Conservation (phyloP, 2,888 invertebrate genomes). For the Catonia carolina region DNA sequence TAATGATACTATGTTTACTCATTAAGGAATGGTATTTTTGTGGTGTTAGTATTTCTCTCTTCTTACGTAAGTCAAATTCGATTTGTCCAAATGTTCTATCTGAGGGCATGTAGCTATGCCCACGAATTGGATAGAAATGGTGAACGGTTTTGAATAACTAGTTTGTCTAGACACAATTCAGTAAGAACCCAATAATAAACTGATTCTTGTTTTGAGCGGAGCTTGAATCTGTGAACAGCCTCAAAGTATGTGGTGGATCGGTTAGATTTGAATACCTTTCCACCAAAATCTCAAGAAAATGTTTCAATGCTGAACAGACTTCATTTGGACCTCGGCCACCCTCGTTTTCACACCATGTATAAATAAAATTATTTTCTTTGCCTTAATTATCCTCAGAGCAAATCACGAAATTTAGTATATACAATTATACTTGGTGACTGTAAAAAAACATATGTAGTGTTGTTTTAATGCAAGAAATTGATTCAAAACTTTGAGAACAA, state of each 20-base stretch:
- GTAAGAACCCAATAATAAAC: background rate
- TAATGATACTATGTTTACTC: background rate
- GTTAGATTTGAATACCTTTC: background rate
- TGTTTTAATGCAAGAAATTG: background rate
- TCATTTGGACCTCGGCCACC: slow-evolving; percentile 14
- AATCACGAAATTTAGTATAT: slow-evolving; percentile 16
- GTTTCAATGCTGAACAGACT: slow-evolving; percentile 11
- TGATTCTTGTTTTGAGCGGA: background rate
- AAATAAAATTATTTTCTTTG: slow-evolving; percentile 4
- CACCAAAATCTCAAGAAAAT: slow-evolving; percentile 16
- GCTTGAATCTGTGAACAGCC: slow-evolving; percentile 17
- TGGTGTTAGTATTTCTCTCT: background rate
- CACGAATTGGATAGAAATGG: background rate
- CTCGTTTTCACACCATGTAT: slow-evolving; percentile 4
- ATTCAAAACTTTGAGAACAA: background rate
- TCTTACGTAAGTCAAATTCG: background rate
- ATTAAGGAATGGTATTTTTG: background rate
- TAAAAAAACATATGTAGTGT: background rate
- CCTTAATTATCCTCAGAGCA: background rate
- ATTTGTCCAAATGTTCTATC: background rate
- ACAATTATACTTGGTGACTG: background rate
- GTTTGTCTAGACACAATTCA: background rate
- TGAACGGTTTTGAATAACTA: background rate
- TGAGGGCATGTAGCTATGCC: background rate
- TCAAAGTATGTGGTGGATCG: background rate